phyloP scores from a whole-genome alignment of 2,113 vertebrate species.

The Maylandia zebra region DNA sequence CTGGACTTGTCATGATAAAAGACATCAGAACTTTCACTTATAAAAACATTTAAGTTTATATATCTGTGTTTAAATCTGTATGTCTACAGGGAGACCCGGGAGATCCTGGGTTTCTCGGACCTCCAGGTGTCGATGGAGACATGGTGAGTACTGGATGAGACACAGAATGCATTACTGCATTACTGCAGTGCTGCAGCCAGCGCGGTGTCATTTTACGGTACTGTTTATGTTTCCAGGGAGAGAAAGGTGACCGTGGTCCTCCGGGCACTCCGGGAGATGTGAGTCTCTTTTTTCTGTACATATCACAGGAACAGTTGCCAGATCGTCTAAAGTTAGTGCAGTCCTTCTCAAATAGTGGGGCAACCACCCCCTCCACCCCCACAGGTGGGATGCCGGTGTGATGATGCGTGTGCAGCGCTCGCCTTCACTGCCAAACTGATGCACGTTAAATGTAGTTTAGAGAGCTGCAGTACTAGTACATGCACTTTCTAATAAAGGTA shows the following conservation, averaged over 20 bases:
- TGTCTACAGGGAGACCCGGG: constrained; percentile 57
- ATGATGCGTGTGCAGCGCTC: rapidly evolving
- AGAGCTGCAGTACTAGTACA: not conserved
- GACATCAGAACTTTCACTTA: not conserved
- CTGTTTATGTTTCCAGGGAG: constrained; percentile 47
- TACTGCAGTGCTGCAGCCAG: not conserved
- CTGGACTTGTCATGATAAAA: not conserved
- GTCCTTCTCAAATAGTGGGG: not conserved
- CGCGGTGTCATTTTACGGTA: rapidly evolving
- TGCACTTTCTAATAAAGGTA: not conserved
- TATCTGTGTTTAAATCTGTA: not conserved
- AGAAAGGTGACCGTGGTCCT: constrained; percentile 49
- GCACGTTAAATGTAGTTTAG: not conserved
- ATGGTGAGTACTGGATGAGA: constrained; percentile 11
- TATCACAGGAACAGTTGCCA: not conserved
- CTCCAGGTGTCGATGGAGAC: constrained; percentile 46
- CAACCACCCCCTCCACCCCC: not conserved
- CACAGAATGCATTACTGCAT: not conserved
- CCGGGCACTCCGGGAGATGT: constrained; percentile 65
- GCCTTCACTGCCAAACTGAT: not conserved
- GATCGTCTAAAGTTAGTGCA: not conserved
- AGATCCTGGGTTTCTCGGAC: constrained; percentile 35
- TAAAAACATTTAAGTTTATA: not conserved
- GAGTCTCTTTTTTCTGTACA: not conserved
- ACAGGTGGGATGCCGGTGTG: not conserved